phyloP scores from a whole-genome alignment of 2,113 vertebrate species.

The Microtus ochrogaster region DNA sequence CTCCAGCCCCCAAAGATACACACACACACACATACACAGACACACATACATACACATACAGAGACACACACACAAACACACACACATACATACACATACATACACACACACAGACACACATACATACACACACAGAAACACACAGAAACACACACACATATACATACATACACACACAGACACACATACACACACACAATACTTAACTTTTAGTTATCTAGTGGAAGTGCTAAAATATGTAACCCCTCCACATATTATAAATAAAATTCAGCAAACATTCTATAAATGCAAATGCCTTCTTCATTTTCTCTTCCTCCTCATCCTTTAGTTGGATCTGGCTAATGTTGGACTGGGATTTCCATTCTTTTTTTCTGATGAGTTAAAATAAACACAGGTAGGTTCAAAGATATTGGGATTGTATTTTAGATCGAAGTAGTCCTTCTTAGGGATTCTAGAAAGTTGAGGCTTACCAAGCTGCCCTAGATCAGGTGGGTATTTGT shows the following conservation, averaged over 20 bases:
- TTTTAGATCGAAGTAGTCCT: background rate
- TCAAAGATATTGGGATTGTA: background rate
- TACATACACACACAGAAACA: fast-evolving
- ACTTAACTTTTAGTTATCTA: background rate
- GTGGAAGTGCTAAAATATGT: background rate
- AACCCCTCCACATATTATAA: background rate
- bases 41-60: too few relatives aligned
- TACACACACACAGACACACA: fast-evolving
- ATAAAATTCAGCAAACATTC: background rate
- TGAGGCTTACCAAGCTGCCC: background rate
- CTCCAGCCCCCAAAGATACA: too few relatives aligned
- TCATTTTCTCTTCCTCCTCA: background rate
- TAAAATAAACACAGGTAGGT: background rate
- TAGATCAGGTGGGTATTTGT: background rate
- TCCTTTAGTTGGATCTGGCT: background rate
- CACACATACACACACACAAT: fast-evolving
- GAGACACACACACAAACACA: background rate
- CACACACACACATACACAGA: too few relatives aligned
- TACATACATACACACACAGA: fast-evolving
- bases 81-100: too few relatives aligned
- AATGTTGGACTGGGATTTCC: background rate
- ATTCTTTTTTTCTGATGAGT: background rate
- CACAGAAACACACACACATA: background rate
- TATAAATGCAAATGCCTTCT: background rate
- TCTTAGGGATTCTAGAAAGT: background rate